phyloP scores from a whole-genome alignment of 1,140 invertebrate genomes.

The Euura lappo region DNA sequence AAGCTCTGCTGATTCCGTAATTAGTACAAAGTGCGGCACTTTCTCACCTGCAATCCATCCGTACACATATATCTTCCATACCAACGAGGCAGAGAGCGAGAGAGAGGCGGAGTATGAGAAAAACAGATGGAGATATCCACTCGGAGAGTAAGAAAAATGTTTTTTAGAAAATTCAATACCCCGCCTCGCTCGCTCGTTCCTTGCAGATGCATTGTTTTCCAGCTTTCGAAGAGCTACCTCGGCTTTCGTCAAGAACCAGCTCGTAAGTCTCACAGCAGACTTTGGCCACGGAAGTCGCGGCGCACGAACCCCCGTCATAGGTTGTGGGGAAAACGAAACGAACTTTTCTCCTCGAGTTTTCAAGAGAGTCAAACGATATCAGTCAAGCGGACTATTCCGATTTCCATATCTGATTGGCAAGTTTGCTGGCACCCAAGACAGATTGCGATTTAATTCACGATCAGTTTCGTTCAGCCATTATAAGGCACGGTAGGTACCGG shows the following conservation, averaged over 20 bases:
- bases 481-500: no score
- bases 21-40: background rate
- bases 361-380: background rate
- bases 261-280: background rate
- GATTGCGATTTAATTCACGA: background rate
- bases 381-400: background rate
- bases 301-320: background rate
- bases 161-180: background rate
- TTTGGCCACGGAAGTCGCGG: background rate
- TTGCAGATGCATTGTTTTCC: conserved; percentile 5
- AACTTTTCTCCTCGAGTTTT: background rate
- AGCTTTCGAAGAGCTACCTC: background rate
- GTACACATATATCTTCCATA: conserved; percentile 1
- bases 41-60: background rate
- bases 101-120: background rate
- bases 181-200: background rate
- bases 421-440: conserved; percentile 1
- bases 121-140: background rate
- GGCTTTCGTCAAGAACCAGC: background rate
- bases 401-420: conserved; percentile 1
- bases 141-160: background rate
- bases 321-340: background rate
- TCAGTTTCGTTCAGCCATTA: no score
- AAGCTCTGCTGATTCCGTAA: background rate
- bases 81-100: background rate